Conservation (phyloP, 2,113 vertebrate genomes). For the Corvus hawaiiensis region DNA sequence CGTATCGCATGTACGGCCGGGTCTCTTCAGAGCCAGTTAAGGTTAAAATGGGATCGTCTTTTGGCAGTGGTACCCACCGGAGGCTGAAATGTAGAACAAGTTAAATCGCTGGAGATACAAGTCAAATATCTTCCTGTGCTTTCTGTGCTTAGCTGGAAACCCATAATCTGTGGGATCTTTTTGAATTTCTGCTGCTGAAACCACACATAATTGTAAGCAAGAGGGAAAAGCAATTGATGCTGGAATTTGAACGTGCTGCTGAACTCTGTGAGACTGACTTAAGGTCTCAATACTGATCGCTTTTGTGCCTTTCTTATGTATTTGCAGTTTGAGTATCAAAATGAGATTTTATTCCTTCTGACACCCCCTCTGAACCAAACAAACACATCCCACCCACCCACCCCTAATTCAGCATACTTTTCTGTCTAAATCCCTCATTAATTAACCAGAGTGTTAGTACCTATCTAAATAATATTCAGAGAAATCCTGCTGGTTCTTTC, state of each 20-base stretch:
- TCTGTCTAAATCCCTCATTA: background rate
- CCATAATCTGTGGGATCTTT: background rate
- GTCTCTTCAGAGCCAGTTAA: background rate
- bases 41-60: background rate
- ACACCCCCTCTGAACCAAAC: background rate
- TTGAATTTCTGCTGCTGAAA: background rate
- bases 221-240: background rate
- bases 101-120: background rate
- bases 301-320: background rate
- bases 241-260: background rate
- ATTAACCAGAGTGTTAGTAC: background rate
- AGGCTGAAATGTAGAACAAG: conserved; percentile 13
- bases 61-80: background rate
- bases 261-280: background rate
- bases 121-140: background rate
- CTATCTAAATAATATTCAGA: background rate
- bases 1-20: rapidly evolving
- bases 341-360: background rate
- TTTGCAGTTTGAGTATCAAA: background rate
- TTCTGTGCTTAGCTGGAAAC: background rate
- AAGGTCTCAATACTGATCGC: rapidly evolving
- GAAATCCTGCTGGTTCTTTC: background rate
- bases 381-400: no score
- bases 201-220: background rate
- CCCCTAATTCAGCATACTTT: background rate